A percentile compares a stretch with the other conserved stretches of the same genome.
Conservation (phyloP, 2,113 vertebrate genomes). For the Arenaria interpres region DNA sequence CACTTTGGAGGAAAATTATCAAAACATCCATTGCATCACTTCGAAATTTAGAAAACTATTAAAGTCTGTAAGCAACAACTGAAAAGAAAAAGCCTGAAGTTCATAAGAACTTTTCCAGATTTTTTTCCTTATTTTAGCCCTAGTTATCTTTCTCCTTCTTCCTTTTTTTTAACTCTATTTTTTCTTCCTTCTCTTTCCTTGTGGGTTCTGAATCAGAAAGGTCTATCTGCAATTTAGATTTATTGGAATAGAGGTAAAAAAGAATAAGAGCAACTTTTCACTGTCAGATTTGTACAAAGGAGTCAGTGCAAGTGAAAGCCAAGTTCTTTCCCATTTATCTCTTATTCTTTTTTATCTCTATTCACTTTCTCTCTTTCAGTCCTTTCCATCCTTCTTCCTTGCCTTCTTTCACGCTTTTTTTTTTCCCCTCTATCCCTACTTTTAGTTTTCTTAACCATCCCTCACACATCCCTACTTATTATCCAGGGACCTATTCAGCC, state of each 20-base stretch:
- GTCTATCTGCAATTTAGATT: slow-evolving; percentile 64
- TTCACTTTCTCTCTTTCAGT: slow-evolving; percentile 19
- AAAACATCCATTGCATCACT: neutral
- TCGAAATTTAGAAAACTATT: neutral
- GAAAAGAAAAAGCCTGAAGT: neutral
- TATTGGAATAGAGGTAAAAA: slow-evolving; percentile 42
- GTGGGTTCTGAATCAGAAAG: slow-evolving; percentile 14
- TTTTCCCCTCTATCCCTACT: neutral
- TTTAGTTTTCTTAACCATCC: slow-evolving; percentile 3
- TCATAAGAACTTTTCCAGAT: neutral
- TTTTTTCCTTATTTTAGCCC: neutral
- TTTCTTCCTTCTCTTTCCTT: neutral
- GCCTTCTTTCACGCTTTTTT: neutral
- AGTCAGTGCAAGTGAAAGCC: slow-evolving; percentile 26
- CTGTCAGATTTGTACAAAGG: slow-evolving; percentile 45
- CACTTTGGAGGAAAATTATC: neutral
- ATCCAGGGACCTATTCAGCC: slow-evolving; percentile 36
- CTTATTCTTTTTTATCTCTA: slow-evolving; percentile 37
- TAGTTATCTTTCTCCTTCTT: neutral
- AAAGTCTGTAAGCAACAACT: neutral
- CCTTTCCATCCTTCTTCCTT: slow-evolving; percentile 6
- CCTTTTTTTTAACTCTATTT: neutral
- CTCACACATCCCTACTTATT: slow-evolving; percentile 30
- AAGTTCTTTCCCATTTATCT: slow-evolving; percentile 33
- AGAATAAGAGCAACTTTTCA: slow-evolving; percentile 47